A percentile compares a stretch with the other conserved stretches of the same genome.
Conservation (phyloP, 2,113 vertebrate genomes). For the Lipophrys pholis region DNA sequence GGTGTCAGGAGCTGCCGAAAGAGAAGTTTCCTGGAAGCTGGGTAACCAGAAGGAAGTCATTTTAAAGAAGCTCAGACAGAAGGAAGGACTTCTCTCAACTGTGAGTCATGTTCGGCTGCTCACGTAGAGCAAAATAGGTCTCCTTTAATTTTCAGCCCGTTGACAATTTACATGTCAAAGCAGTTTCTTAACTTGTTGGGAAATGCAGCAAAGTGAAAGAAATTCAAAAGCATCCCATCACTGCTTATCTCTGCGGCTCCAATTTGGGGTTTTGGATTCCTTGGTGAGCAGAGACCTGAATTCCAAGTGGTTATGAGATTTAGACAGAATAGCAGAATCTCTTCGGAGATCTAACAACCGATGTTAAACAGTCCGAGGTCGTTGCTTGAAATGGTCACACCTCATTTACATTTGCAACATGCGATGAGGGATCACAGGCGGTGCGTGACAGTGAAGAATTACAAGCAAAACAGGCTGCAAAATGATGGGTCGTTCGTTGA, state of each 20-base stretch:
- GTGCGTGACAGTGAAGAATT: conserved; percentile 14
- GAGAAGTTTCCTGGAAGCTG: too few species aligned
- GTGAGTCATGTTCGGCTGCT: too few species aligned
- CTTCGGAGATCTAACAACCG: not conserved
- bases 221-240: not conserved
- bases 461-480: conserved; percentile 16
- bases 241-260: conserved; percentile 8
- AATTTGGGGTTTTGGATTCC: not conserved
- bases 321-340: not conserved
- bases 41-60: too few species aligned
- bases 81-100: too few species aligned
- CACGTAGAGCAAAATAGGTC: too few species aligned
- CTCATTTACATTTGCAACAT: not conserved
- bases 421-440: conserved; percentile 19
- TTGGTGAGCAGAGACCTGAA: not conserved
- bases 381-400: conserved; percentile 8
- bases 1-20: too few species aligned
- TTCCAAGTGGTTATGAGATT: not conserved
- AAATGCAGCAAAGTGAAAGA: not conserved
- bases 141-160: too few species aligned
- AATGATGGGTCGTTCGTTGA: not conserved
- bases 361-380: conserved; percentile 4
- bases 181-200: too few species aligned
- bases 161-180: too few species aligned
- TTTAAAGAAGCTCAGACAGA: too few species aligned